phyloP scores from a whole-genome alignment of 2,113 vertebrate species.

The Taxidea taxus region DNA sequence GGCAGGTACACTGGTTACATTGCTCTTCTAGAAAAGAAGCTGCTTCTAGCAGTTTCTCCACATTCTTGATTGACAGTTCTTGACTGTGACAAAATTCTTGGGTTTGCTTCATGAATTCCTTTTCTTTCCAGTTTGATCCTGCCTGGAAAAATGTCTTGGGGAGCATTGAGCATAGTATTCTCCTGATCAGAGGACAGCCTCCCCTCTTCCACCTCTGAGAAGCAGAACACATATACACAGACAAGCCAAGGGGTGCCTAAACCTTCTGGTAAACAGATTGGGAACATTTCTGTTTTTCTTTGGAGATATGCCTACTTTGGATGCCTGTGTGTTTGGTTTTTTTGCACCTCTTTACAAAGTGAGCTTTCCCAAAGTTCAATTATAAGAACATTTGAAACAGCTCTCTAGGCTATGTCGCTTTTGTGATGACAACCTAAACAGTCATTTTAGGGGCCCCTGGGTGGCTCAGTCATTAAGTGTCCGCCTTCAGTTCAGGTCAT shows the following conservation, averaged over 20 bases:
- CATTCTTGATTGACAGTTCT: slow-evolving; percentile 97
- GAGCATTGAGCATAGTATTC: slow-evolving; percentile 43
- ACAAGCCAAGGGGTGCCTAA: slow-evolving; percentile 96
- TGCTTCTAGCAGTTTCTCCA: slow-evolving; percentile 91
- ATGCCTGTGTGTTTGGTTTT: slow-evolving; percentile 94
- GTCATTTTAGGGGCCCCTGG: slow-evolving; percentile 78
- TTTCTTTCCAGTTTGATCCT: slow-evolving; percentile 90
- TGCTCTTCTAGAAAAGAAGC: slow-evolving; percentile 93
- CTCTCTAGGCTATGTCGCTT: slow-evolving; percentile 91
- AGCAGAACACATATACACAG: slow-evolving; percentile 93
- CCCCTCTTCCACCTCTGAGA: background rate
- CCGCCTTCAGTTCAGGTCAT: no score
- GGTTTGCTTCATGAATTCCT: slow-evolving; percentile 88
- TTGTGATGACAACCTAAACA: slow-evolving; percentile 90
- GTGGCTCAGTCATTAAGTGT: no score
- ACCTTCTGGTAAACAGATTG: slow-evolving; percentile 93
- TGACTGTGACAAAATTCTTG: slow-evolving; percentile 88
- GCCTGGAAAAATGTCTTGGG: slow-evolving; percentile 86
- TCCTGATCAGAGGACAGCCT: background rate
- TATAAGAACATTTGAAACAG: slow-evolving; percentile 93
- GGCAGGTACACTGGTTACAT: slow-evolving; percentile 93
- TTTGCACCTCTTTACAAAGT: slow-evolving; percentile 90
- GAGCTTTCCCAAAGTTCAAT: slow-evolving; percentile 87
- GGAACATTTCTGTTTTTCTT: slow-evolving; percentile 92
- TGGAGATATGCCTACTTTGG: slow-evolving; percentile 92